Evolutionary conservation across 1,140 invertebrate species (phyloP).

Genomic region (Phthorimaea operculella): DNA sequence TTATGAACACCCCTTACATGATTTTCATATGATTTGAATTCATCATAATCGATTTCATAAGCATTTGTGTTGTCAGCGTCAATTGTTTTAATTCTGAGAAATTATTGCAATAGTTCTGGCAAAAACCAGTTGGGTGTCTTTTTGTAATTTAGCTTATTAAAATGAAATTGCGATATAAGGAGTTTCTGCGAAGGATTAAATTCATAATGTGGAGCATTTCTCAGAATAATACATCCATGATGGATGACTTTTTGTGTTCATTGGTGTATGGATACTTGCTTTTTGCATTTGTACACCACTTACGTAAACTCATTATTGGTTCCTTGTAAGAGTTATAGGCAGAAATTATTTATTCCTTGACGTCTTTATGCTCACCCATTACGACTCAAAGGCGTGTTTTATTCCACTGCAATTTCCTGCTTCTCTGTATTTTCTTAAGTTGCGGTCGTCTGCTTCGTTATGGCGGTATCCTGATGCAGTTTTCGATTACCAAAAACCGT

Average conservation of each 20-base stretch:
- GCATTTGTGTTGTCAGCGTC: background rate
- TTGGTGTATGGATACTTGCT: no score
- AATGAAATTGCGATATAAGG: background rate
- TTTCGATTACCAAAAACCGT: slow-evolving; percentile 21
- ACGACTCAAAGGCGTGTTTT: no score
- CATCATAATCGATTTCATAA: background rate
- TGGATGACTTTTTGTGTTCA: no score
- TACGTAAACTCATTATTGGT: no score
- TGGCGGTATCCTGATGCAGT: slow-evolving; percentile 14
- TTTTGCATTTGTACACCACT: no score
- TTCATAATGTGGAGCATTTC: background rate
- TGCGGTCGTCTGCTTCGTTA: no score
- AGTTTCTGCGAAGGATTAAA: background rate
- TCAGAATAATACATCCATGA: no score
- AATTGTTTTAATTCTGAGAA: background rate
- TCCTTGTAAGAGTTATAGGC: no score
- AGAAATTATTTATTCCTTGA: no score
- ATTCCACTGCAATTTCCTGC: no score
- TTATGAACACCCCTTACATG: slow-evolving; percentile 6
- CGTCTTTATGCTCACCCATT: no score
- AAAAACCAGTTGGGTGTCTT: background rate
- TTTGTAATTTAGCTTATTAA: background rate
- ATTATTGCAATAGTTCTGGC: background rate
- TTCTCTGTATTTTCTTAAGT: no score
- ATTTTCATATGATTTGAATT: background rate